Evolutionary conservation across 2,888 invertebrate genomes (phyloP).

Genomic region (Trilocha varians): DNA sequence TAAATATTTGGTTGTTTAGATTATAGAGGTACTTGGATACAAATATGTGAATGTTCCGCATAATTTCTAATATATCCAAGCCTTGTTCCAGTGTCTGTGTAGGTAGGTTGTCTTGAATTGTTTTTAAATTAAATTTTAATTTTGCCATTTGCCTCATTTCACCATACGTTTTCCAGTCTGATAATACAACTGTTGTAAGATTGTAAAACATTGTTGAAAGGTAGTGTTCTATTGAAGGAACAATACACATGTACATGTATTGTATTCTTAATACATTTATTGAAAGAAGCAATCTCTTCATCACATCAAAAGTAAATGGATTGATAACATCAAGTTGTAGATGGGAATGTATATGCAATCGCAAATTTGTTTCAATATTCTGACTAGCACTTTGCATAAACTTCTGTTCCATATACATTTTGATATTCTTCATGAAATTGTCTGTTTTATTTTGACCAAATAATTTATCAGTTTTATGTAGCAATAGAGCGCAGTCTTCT

Average conservation of each 20-base stretch:
- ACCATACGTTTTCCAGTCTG: slow-evolving; percentile 98
- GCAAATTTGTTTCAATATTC: slow-evolving; percentile 92
- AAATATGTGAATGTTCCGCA: slow-evolving; percentile 96
- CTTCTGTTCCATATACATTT: slow-evolving; percentile 65
- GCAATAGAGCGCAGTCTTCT: slow-evolving; percentile 51
- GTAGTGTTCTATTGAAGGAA: slow-evolving; percentile 87
- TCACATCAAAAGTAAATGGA: slow-evolving; percentile 80
- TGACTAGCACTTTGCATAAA: slow-evolving; percentile 83
- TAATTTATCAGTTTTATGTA: slow-evolving; percentile 46
- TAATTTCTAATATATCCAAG: slow-evolving; percentile 95
- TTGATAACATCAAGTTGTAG: slow-evolving; percentile 82
- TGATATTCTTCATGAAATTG: slow-evolving; percentile 45
- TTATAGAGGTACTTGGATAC: slow-evolving; percentile 95
- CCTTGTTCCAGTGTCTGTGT: slow-evolving; percentile 98
- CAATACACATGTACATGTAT: slow-evolving; percentile 75
- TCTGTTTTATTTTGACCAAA: slow-evolving; percentile 35
- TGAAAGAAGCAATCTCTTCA: slow-evolving; percentile 75
- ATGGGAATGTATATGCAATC: slow-evolving; percentile 93
- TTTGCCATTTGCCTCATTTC: slow-evolving; percentile 95
- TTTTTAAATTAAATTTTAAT: slow-evolving; percentile 84
- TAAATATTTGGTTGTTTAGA: slow-evolving; percentile 95
- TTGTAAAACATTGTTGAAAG: slow-evolving; percentile 97
- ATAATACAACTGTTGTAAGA: slow-evolving; percentile 95
- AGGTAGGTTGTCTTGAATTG: slow-evolving; percentile 94
- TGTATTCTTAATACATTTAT: slow-evolving; percentile 70